phyloP scores from a whole-genome alignment of 2,113 vertebrate genomes.

The Erpornis zantholeuca region DNA sequence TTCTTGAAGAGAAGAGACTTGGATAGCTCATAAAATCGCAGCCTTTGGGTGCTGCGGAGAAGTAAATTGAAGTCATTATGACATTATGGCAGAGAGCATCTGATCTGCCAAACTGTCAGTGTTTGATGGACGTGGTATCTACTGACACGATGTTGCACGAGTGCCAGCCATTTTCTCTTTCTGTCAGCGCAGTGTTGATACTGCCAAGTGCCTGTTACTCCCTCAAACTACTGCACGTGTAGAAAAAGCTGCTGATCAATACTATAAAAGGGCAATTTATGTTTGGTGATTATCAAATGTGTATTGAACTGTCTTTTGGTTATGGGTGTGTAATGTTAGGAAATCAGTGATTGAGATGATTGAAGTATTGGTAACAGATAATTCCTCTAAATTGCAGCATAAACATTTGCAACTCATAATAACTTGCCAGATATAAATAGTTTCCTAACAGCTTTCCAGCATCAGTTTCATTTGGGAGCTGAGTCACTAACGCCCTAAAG shows the following conservation, averaged over 20 bases:
- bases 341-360: not conserved
- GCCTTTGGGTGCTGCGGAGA: conserved; percentile 10
- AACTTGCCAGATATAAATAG: not conserved
- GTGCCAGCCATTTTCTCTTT: conserved; percentile 41
- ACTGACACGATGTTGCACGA: not conserved
- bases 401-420: not conserved
- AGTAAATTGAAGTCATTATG: conserved; percentile 54
- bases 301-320: not conserved
- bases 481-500: not conserved
- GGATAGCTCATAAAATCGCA: conserved; percentile 30
- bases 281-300: not conserved
- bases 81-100: conserved; percentile 37
- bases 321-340: not conserved
- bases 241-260: conserved; percentile 14
- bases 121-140: conserved; percentile 51
- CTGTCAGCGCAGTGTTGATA: conserved; percentile 4
- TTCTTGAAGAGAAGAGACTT: conserved; percentile 39
- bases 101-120: conserved; percentile 59
- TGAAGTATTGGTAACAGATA: not conserved
- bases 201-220: conserved; percentile 51
- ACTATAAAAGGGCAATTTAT: not conserved
- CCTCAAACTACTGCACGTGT: not conserved
- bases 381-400: conserved; percentile 5
- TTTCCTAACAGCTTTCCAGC: conserved; percentile 5
- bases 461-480: not conserved